phyloP scores from a whole-genome alignment of 2,888 invertebrate species.

The Idaea aversata region DNA sequence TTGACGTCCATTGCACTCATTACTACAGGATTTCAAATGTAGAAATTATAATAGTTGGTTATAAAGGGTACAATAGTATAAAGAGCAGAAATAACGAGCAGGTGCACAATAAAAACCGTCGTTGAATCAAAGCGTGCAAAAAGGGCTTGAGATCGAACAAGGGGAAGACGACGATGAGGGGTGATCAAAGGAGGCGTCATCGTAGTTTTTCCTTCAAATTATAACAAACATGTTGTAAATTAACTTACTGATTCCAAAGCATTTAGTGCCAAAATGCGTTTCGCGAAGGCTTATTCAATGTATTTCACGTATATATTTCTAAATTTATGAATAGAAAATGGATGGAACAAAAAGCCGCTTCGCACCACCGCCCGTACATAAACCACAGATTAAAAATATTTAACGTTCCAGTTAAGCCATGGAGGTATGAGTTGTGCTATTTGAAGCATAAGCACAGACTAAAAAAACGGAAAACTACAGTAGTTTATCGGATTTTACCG shows the following conservation, averaged over 20 bases:
- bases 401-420: background rate
- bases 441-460: background rate
- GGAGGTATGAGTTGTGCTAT: background rate
- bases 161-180: slow-evolving; percentile 14
- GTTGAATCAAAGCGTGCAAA: slow-evolving; percentile 11
- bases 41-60: background rate
- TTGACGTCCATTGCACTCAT: slow-evolving; percentile 66
- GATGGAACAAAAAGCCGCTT: slow-evolving; percentile 17
- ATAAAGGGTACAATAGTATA: background rate
- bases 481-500: slow-evolving; percentile 11
- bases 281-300: background rate
- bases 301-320: background rate
- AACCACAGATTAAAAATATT: slow-evolving; percentile 10
- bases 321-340: background rate
- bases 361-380: slow-evolving; percentile 20
- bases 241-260: slow-evolving; percentile 22
- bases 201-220: slow-evolving; percentile 2
- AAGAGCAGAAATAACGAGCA: slow-evolving; percentile 13
- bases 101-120: slow-evolving; percentile 11
- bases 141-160: slow-evolving; percentile 18
- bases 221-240: slow-evolving; percentile 3
- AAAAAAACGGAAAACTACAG: background rate
- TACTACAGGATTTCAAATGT: slow-evolving; percentile 23
- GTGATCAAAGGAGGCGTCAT: slow-evolving; percentile 17
- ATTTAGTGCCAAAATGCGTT: slow-evolving; percentile 8